Evolutionary conservation across 2,888 invertebrate genomes (phyloP), one percentile per base, ranked within the genome.

Genomic region (Caenorhabditis sulstoni): DNA sequence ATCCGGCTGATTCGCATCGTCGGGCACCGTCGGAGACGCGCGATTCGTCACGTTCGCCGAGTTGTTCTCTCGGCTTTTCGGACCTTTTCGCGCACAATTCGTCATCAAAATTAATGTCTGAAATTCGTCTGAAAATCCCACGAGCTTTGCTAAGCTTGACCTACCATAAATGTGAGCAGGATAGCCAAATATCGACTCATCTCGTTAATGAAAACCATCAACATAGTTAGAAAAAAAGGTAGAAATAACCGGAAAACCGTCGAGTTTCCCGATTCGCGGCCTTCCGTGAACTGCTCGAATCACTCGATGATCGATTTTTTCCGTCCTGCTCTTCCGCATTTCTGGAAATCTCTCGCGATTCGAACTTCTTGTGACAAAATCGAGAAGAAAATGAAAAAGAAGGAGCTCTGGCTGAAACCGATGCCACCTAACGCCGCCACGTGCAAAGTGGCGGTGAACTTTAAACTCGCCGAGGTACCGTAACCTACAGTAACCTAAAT

Each of bases 141-240:
- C n/a, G n/a, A n/a, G n/a, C n/a, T n/a, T n/a, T n/a, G n/a, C n/a
- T n/a, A n/a, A n/a, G n/a, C 7, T 29, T 29, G 29, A 23, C 53
- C n/a, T n/a, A 68, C 68, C 59, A 59, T 4, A 39, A 50, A 68
- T 41, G 52, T 23, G 14, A 59, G 52, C 68, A 59, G 41, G 22
- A 57, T 45, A 1, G 37, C 20, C 45, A 37, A 18, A 67, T 39
- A 39, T 11, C 23, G 58, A 57, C 49, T 58, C 47, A 41, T 67
- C 37, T 57, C 39, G 49, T 49, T 39, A 12, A 49, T 58, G 67
- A 67, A 59, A 49, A 52, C 52, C 49, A 50, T 29, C 23, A 58
- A 44, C 44, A 53, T 35, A 20, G 9, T 47, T 41, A 3, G 14
- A 41, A 41, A 41, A 37, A 14, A 37, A 66, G 55, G 37, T 22